Base-by-base conservation (phyloP, 2,113 vertebrate species). In the Nesogale talazaci region DNA sequence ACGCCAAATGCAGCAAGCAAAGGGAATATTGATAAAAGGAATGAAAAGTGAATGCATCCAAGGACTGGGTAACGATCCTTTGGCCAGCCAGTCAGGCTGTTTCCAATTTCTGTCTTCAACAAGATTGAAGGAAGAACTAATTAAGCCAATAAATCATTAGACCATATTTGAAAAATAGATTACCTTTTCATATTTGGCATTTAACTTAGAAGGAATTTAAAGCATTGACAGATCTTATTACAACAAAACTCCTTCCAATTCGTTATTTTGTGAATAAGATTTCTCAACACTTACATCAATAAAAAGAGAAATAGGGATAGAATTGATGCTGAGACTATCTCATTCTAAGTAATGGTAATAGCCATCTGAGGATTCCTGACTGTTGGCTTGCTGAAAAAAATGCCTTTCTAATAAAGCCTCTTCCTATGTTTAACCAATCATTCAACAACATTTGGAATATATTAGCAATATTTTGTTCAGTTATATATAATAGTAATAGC, bases 401-500 rank as follows among this genome's bases (percentile, higher is more conserved):
- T 20, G 77, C 8, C 38, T 84, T 92, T 89, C 89, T 93, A 93
- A 86, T 83, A 92, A 92, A 90, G 34, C 38, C 81, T 70, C 12
- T 83, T 79, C 79, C 90, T 78, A 81, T 69, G 36, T 78, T 38
- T 93, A 83, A 91, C 92, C 80, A 25, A 52, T 90, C 90, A 88
- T 80, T 92, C 59, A 88, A 80, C 67, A 93, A 23, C n/a, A 85
- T 63, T 72, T 86, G 9, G 86, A 93, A 94, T 88, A 46, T 61
- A 61, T 61, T 61, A 59, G 87, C 57, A 22, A 25, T 93, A 87
- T 93, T 88, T 83, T 92, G 59, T 84, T 94, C 89, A 95, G 63
- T 91, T 91, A 40, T 61, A 38, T 56, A 15, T 83, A 52, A 52
- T 82, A 94, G 69, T 85, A 91, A 94, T 87, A 61, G 46, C 46